Evolutionary conservation across 35 echinoderm and acorn worm species (phyloP).

Genomic region (Holothuria glaberrima): DNA sequence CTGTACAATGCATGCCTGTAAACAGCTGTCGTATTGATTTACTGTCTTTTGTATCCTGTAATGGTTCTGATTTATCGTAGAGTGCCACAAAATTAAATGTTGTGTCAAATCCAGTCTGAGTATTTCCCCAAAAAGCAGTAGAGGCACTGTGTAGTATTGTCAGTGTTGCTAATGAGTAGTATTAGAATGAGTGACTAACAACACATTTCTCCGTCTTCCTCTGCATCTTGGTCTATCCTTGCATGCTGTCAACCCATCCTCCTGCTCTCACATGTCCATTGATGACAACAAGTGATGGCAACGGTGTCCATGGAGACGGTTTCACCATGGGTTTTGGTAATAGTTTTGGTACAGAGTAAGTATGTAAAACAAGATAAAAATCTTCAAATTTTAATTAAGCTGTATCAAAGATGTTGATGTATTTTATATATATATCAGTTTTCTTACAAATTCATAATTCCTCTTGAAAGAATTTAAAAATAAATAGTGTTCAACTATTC

Average conservation of each 20-base stretch:
- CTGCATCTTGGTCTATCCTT: slow-evolving; percentile 34
- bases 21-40: too few relatives aligned
- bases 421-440: neutral
- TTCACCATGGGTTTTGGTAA: slow-evolving; percentile 21
- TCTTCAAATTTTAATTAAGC: neutral
- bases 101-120: too few relatives aligned
- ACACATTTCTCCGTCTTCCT: neutral
- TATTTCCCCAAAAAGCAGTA: too few relatives aligned
- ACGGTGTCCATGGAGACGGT: slow-evolving; percentile 19
- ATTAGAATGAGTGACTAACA: neutral
- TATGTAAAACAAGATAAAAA: neutral
- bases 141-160: too few relatives aligned
- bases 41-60: too few relatives aligned
- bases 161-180: neutral
- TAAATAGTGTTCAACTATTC: too few relatives aligned
- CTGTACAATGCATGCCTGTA: too few relatives aligned
- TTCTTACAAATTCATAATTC: neutral
- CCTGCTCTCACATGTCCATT: neutral
- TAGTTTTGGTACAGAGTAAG: neutral
- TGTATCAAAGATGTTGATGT: neutral
- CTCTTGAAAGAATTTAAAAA: too few relatives aligned
- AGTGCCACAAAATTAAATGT: too few relatives aligned
- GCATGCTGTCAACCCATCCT: slow-evolving; percentile 24
- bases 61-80: too few relatives aligned
- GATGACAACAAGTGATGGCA: neutral